Conservation (phyloP, 2,113 vertebrate species). For the Petroica traversi region DNA sequence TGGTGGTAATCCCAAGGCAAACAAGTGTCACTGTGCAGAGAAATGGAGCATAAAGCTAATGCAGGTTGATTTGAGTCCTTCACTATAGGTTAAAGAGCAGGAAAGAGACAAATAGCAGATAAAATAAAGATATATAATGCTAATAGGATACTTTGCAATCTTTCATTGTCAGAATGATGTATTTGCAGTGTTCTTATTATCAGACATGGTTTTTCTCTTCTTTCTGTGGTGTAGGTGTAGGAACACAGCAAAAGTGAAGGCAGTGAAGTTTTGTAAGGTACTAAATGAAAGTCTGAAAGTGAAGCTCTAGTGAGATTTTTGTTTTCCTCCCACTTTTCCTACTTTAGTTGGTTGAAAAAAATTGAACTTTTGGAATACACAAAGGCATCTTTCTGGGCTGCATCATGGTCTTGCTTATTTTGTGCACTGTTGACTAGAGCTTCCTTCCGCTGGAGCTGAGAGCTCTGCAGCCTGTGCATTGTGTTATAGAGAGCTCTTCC, state of each 20-base stretch:
- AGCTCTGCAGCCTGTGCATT: slow-evolving; percentile 49
- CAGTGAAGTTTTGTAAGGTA: neutral
- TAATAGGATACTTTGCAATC: neutral
- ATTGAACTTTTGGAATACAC: neutral
- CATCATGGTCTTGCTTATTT: neutral
- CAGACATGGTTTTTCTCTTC: neutral
- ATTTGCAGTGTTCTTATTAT: neutral
- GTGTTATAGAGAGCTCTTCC: slow-evolving; percentile 65
- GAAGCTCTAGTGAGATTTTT: neutral
- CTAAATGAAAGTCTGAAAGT: neutral
- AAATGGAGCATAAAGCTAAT: neutral
- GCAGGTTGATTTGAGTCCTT: neutral
- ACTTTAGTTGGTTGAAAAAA: neutral
- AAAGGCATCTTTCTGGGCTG: neutral
- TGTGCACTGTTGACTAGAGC: slow-evolving; percentile 11
- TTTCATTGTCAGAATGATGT: neutral
- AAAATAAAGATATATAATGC: neutral
- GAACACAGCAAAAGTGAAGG: neutral
- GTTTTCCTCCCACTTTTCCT: neutral
- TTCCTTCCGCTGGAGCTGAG: slow-evolving; percentile 58
- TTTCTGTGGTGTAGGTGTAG: neutral
- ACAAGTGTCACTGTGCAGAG: neutral
- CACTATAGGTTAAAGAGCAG: neutral
- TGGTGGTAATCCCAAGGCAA: neutral
- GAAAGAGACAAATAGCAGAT: neutral